Conservation (phyloP, 2,113 vertebrate species). For the Delphinapterus leucas region DNA sequence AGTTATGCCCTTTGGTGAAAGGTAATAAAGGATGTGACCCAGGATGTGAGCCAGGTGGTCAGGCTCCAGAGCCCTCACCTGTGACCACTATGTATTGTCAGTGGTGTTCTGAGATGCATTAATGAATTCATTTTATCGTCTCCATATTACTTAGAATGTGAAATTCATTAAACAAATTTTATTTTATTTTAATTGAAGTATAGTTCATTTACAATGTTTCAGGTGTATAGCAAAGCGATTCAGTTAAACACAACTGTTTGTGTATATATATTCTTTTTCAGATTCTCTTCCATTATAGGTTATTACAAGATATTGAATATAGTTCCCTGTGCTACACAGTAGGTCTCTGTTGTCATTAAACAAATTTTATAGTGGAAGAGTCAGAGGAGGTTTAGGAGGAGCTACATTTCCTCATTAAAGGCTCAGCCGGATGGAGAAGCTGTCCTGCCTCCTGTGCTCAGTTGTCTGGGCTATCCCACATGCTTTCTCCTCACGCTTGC, state of each 20-base stretch:
- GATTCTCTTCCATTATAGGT: not conserved
- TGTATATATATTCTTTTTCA: not conserved
- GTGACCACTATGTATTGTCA: rapidly evolving
- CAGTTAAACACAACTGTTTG: not conserved
- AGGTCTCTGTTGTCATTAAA: not conserved
- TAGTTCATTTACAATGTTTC: not conserved
- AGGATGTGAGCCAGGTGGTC: not conserved
- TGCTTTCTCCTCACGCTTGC: not conserved
- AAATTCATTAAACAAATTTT: not conserved
- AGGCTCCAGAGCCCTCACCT: not conserved
- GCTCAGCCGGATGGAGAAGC: not conserved
- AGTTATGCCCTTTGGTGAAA: not conserved
- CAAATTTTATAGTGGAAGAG: not conserved
- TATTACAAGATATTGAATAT: not conserved
- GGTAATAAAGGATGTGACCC: not conserved
- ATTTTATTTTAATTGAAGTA: not conserved
- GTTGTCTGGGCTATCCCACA: not conserved
- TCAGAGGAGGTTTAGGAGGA: not conserved
- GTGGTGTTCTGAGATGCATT: not conserved
- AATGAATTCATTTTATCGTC: not conserved
- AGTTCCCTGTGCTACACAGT: not conserved
- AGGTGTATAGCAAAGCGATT: not conserved
- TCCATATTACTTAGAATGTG: not conserved
- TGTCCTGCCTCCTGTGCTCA: not conserved
- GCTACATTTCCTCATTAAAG: not conserved